Base-by-base conservation (phyloP, 2,113 vertebrate genomes). In the Fulica atra region DNA sequence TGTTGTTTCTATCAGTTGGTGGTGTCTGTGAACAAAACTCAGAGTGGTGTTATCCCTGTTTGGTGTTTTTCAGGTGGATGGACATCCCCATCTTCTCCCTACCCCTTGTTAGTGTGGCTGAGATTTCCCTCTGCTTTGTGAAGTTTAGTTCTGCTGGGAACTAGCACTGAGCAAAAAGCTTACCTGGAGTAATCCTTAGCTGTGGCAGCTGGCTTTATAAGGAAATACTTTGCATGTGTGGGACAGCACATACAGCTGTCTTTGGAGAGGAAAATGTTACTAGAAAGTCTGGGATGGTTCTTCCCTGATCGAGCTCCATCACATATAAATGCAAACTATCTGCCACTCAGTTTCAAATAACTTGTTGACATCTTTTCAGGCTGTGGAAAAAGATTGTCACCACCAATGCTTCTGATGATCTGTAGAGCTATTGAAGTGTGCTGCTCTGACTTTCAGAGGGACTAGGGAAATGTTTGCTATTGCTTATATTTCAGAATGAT, bases 281-380 rank as follows among this genome's bases (percentile, higher is more conserved):
- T 79, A n/a, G 48, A 14, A 74, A 25, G 11, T 64, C 71, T 78
- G 48, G 25, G 7, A 50, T 70, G 23, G 9, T 76, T 82, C 26
- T 85, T 88, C 33, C 54, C 25, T 79, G 25, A 38, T 78, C 29
- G 68, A 68, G 29, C 9, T 64, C 17, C 15, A 9, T 86, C 44
- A 48, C 10, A 16, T 74, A 16, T 9, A 64, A 66, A 51, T 63
- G 20, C 23, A 68, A 79, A 21, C 48, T 64, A 26, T 51, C 44
- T 93, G 33, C 78, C 18, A 44, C 29, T 93, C 76, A 46, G 5
- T 35, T 79, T 91, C 40, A 91, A 65, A 84, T 48, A 91, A 82
- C 85, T 84, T 87, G 29, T 89, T 82, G 53, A 95, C 82, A 72
- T 65, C 13, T 72, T 89, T 59, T 60, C 1, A 13, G 24, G 25